A percentile compares a stretch with the other conserved stretches of the same genome.
Conservation (phyloP, 1,140 invertebrate species). For the Heterodera schachtii region DNA sequence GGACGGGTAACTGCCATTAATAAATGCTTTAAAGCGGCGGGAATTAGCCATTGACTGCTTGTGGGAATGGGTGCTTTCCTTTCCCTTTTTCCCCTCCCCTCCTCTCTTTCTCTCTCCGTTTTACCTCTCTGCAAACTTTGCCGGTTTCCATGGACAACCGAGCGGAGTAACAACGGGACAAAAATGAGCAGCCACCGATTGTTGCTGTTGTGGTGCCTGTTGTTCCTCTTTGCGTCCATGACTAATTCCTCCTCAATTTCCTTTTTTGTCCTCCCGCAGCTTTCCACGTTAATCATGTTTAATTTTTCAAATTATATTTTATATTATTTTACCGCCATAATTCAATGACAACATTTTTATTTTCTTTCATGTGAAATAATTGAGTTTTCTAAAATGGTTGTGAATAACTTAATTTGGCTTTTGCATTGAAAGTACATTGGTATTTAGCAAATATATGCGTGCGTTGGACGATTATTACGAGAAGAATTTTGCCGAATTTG, state of each 20-base stretch:
- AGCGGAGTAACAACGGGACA: neutral
- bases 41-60: no score
- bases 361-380: no score
- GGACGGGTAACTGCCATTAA: neutral
- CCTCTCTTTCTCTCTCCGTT: neutral
- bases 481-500: conserved; percentile 97
- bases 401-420: no score
- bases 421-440: no score
- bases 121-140: neutral
- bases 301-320: no score
- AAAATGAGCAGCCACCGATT: neutral
- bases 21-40: neutral
- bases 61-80: no score
- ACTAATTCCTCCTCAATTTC: neutral
- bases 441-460: conserved; percentile 85
- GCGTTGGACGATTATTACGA: conserved; percentile 99
- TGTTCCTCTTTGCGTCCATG: neutral
- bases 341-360: no score
- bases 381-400: no score
- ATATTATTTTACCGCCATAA: no score
- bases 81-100: no score
- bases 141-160: neutral
- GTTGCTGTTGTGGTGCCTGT: neutral
- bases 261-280: neutral
- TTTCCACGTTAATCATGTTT: neutral